Percentiles rank a stretch among this genome's conserved stretches.
Conservation (phyloP, 2,888 invertebrate genomes). For the Mesodorylaimus sp. region DNA sequence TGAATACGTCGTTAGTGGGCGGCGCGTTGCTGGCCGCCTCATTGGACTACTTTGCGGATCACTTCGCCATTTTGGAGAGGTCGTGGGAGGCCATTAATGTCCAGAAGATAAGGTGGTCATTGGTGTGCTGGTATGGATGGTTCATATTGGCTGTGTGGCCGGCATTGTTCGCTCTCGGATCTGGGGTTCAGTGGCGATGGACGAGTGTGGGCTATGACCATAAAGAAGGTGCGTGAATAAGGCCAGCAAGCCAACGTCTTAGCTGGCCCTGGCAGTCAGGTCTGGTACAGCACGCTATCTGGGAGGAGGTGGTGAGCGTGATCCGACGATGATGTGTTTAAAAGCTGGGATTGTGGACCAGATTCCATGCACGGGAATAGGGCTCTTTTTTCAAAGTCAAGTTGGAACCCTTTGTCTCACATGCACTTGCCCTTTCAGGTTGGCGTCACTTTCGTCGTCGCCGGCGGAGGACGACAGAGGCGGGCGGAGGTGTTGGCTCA, state of each 20-base stretch:
- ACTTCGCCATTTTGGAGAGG: conserved; percentile 47
- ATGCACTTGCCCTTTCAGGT: background rate
- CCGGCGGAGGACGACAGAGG: background rate
- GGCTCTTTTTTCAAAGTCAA: too few relatives aligned
- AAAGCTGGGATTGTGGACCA: too few relatives aligned
- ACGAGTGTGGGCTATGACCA: conserved; percentile 44
- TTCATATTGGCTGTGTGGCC: conserved; percentile 55
- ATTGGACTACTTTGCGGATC: conserved; percentile 55
- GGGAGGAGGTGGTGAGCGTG: too few relatives aligned
- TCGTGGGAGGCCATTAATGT: conserved; percentile 47
- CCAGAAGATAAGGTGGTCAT: background rate
- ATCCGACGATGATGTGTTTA: too few relatives aligned
- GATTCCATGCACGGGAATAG: too few relatives aligned
- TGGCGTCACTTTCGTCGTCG: background rate
- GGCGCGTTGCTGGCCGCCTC: conserved; percentile 51
- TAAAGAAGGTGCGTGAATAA: conserved; percentile 27
- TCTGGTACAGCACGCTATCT: too few relatives aligned
- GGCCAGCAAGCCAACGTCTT: too few relatives aligned
- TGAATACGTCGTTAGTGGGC: conserved; percentile 56
- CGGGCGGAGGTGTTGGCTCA: too few relatives aligned
- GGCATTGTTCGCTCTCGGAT: conserved; percentile 46
- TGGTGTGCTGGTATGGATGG: conserved; percentile 52
- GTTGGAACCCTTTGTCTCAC: background rate
- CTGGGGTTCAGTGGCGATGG: conserved; percentile 48
- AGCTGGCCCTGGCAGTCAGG: too few relatives aligned